Evolutionary conservation across 2,113 vertebrate genomes (phyloP).

Genomic region (Eolophus roseicapilla): DNA sequence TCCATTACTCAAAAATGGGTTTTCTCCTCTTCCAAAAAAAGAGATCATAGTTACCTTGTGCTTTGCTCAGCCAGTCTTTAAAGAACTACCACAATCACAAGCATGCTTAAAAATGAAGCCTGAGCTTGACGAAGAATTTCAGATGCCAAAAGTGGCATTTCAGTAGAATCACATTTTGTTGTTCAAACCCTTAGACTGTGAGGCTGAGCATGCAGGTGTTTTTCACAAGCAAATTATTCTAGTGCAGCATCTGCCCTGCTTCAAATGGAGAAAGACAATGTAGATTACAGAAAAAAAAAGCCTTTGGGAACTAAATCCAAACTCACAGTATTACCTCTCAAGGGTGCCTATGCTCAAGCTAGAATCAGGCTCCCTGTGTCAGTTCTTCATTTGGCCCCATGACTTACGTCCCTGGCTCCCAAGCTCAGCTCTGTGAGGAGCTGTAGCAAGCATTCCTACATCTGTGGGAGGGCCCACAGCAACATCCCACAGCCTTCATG

Average conservation of each 20-base stretch:
- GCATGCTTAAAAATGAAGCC: not conserved
- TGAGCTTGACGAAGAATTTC: not conserved
- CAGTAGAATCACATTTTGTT: not conserved
- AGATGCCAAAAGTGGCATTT: not conserved
- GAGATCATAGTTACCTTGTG: not conserved
- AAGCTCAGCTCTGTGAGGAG: not conserved
- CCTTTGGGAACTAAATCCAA: not conserved
- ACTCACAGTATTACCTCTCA: not conserved
- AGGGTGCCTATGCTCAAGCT: not conserved
- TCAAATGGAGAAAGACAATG: not conserved
- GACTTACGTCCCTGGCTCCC: not conserved
- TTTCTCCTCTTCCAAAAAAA: not conserved
- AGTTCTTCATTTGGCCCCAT: not conserved
- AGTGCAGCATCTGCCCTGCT: not conserved
- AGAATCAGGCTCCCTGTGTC: not conserved
- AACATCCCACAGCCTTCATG: not conserved
- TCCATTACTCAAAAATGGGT: not conserved
- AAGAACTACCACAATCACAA: not conserved
- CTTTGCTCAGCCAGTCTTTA: not conserved
- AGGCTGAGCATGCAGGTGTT: not conserved
- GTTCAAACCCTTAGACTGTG: not conserved
- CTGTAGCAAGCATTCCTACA: not conserved
- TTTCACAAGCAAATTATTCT: not conserved
- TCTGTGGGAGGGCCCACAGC: not conserved
- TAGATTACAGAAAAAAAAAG: not conserved